Base-by-base conservation (phyloP, 1,140 invertebrate genomes). In the Temnothorax longispinosus region DNA sequence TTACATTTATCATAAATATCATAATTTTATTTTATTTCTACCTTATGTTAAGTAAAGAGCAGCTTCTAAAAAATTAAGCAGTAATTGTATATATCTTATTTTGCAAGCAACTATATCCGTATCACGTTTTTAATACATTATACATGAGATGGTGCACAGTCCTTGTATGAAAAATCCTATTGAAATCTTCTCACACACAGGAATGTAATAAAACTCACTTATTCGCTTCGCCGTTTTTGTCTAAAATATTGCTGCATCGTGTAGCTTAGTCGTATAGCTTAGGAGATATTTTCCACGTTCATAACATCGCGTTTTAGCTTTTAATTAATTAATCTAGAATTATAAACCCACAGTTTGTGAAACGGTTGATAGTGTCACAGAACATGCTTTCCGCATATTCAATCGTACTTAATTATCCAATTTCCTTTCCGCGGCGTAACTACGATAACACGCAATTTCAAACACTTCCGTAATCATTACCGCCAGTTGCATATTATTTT, bases 391-490 rank as follows among this genome's bases (percentile, higher is more conserved):
- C 27, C 4, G 11, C 32, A 32, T 58, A 50, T 84, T 74, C 54
- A 74, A 72, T 47, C 10, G 11, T 44, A 74, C n/a, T 47, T 81
- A 81, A 74, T 67, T 82, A 38, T 72, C 38, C 50, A 82, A 74
- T 82, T 11, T 27, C 47, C 52, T 56, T 56, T 10, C 32, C 18
- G 8, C 21, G 3, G 15, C 6, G 2, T 41, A 74, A 60, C 44
- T 27, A 72, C 18, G 6, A 13, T 82, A 82, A 58, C 18, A n/a
- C 3, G 21, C 27, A 74, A 84, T 74, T 60, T 60, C 67, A 32
- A 82, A 72, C 38, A 72, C 13, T 74, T 60, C 27, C 67, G n/a
- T 54, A 54, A 80, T 69, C n/a, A 80, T 69, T 69, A 38, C 15
- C 21, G 47, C 1, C 21, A 81, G n/a, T 81, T 41, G 15, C 56